Evolutionary conservation across 2,113 vertebrate species (phyloP).

Genomic region (Balaeniceps rex): DNA sequence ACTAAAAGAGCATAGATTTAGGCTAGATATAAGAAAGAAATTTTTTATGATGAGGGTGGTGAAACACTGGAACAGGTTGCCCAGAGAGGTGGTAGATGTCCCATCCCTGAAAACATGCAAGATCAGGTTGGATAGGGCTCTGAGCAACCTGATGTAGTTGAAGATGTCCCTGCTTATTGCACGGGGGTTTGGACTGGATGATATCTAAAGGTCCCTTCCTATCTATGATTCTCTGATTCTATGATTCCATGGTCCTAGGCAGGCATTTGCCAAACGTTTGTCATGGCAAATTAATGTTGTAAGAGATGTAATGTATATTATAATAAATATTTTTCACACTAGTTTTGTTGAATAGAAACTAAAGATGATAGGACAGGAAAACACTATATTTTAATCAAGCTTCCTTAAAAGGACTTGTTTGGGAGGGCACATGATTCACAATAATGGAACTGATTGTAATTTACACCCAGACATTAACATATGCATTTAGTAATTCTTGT

Average conservation of each 20-base stretch:
- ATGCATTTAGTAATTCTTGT: not conserved
- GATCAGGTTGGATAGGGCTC: not conserved
- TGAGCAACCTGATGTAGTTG: not conserved
- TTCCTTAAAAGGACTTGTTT: not conserved
- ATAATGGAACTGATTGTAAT: not conserved
- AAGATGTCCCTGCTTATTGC: not conserved
- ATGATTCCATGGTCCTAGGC: not conserved
- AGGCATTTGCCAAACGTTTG: not conserved
- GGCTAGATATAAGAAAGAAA: not conserved
- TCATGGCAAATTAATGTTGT: not conserved
- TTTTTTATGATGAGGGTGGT: not conserved
- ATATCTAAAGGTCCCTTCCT: not conserved
- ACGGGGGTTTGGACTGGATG: not conserved
- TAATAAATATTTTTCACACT: not conserved
- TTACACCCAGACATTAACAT: not conserved
- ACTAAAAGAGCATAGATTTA: not conserved
- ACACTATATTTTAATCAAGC: not conserved
- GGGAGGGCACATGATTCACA: not conserved
- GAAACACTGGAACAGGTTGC: not conserved
- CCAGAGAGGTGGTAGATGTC: not conserved
- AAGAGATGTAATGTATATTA: not conserved
- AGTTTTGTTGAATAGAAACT: not conserved
- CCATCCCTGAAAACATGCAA: not conserved
- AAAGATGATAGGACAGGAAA: not conserved
- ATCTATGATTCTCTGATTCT: not conserved